These are phyloP conservation scores for Tryphoninae sp. DNA, from an alignment of 2,888 invertebrate species.

Conservation along the genomic window DNA sequence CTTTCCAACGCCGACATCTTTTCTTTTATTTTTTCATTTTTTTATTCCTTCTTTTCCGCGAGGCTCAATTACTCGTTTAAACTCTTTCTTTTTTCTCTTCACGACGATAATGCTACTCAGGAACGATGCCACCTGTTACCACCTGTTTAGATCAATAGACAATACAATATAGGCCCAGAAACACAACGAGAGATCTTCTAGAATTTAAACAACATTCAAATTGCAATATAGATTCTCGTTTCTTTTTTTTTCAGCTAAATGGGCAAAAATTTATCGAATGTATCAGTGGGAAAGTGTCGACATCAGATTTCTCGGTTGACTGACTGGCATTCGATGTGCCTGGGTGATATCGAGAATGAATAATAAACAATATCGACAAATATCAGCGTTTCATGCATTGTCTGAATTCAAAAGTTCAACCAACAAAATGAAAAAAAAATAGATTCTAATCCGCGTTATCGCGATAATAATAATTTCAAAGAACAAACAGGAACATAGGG, in stretches of 20 bases:
- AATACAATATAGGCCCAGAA: slow-evolving; percentile 56
- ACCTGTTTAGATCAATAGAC: slow-evolving; percentile 33
- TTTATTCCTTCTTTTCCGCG: slow-evolving; percentile 41
- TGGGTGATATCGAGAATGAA: slow-evolving; percentile 36
- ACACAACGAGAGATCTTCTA: slow-evolving; percentile 56
- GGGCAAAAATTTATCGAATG: slow-evolving; percentile 18
- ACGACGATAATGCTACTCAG: slow-evolving; percentile 72
- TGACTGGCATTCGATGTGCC: slow-evolving; percentile 64
- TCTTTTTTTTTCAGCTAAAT: slow-evolving; percentile 11
- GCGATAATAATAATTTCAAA: background rate
- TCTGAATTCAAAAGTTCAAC: background rate
- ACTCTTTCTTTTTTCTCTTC: slow-evolving; percentile 63
- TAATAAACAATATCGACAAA: slow-evolving; percentile 12
- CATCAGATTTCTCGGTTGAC: slow-evolving; percentile 57
- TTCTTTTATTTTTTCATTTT: slow-evolving; percentile 55
- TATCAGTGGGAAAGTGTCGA: background rate
- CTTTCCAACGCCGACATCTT: slow-evolving; percentile 75
- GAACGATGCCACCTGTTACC: slow-evolving; percentile 71
- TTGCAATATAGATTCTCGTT: slow-evolving; percentile 23
- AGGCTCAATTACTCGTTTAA: slow-evolving; percentile 56
- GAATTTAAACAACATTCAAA: slow-evolving; percentile 11
- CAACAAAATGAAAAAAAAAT: background rate
- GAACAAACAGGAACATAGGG: background rate
- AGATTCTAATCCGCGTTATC: background rate
- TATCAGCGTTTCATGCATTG: background rate